These are phyloP conservation scores for western clawed frog (Xenopus tropicalis) DNA, from an alignment of 2,113 vertebrate genomes.

Conservation along the genomic window DNA sequence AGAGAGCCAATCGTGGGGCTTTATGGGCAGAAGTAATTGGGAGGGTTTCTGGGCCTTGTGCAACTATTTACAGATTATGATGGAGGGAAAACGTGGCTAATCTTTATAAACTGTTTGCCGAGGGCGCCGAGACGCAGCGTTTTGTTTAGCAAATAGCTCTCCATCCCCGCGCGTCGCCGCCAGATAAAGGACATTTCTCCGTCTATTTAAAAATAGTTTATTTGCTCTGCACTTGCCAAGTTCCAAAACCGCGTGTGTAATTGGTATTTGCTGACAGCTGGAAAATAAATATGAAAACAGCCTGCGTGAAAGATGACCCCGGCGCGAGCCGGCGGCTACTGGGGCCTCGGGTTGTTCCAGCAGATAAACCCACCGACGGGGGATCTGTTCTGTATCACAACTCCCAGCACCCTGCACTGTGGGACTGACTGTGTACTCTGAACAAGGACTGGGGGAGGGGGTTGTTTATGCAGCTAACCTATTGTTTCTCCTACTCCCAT, in stretches of 20 bases:
- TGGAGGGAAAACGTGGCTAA: conserved; percentile 42
- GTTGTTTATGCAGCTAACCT: too few species aligned
- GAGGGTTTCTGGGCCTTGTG: conserved; percentile 7
- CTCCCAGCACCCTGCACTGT: too few species aligned
- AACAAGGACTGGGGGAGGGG: too few species aligned
- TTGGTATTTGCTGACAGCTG: conserved; percentile 35
- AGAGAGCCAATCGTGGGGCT: not conserved
- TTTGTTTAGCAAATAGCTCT: conserved; percentile 43
- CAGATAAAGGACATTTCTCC: conserved; percentile 25
- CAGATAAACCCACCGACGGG: not conserved
- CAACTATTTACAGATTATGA: conserved; percentile 39
- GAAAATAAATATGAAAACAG: not conserved
- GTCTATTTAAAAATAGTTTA: conserved; percentile 47
- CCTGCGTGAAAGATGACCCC: conserved; percentile 8
- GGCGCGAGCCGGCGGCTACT: not conserved
- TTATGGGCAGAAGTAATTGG: not conserved
- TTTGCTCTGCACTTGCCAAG: conserved; percentile 47
- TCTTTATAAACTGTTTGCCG: conserved; percentile 48
- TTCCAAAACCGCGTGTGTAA: conserved; percentile 34
- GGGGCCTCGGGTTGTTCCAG: not conserved
- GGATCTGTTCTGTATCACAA: too few species aligned
- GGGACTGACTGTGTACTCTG: too few species aligned
- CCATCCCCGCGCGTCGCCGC: conserved; percentile 19
- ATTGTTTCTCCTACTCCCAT: too few species aligned
- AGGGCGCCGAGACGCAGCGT: conserved; percentile 48